A percentile compares a stretch with the other conserved stretches of the same genome.
Evolutionary conservation across 2,113 vertebrate genomes (phyloP).

Genomic region (Neodon shergylaensis): DNA sequence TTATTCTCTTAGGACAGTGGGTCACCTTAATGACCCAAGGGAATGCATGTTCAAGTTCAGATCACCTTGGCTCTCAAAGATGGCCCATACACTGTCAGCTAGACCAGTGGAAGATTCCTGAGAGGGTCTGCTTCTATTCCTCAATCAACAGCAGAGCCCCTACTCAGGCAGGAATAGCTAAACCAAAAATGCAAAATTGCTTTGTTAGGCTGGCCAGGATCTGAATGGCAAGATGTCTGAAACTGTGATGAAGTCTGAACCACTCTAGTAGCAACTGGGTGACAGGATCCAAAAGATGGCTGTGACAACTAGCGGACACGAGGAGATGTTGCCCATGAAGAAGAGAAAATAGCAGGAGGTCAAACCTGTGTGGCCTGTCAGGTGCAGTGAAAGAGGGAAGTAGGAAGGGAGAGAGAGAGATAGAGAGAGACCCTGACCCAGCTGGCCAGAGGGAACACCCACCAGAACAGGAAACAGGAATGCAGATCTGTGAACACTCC

Average conservation of each 20-base stretch:
- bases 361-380: neutral
- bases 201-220: neutral
- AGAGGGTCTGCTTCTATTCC: neutral
- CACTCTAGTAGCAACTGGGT: neutral
- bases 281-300: constrained; percentile 53
- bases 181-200: constrained; percentile 4
- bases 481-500: constrained; percentile 68
- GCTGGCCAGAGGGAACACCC: constrained; percentile 71
- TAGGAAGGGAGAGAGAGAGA: neutral
- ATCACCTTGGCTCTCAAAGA: neutral
- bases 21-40: neutral
- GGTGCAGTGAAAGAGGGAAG: constrained; percentile 50
- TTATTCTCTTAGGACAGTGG: neutral
- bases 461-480: constrained; percentile 77
- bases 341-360: constrained; percentile 7
- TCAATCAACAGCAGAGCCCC: neutral
- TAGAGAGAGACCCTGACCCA: constrained; percentile 8
- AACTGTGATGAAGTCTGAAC: neutral
- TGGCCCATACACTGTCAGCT: neutral
- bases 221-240: constrained; percentile 16
- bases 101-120: neutral
- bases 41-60: neutral
- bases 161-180: neutral
- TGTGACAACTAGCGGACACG: constrained; percentile 43
- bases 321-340: constrained; percentile 37